Conservation (phyloP, 2,797 vertebrate genomes). For the Coendou prehensilis region DNA sequence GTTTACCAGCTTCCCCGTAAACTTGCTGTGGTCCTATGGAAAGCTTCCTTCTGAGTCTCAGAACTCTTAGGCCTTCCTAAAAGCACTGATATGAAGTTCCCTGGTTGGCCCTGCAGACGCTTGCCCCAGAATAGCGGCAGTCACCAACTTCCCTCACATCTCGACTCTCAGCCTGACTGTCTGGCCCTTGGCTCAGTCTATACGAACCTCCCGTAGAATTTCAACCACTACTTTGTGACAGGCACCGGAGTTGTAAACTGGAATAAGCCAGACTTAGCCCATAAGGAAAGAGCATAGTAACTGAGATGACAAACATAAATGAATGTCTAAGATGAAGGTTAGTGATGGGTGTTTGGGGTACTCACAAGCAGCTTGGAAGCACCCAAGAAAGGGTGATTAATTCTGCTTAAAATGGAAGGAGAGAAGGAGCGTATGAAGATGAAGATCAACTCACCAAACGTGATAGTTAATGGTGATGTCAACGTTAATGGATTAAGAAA, state of each 20-base stretch:
- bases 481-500: background rate
- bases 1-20: background rate
- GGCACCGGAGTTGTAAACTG: background rate
- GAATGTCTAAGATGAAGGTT: background rate
- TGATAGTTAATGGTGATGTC: background rate
- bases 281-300: background rate
- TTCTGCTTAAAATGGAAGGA: background rate
- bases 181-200: background rate
- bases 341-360: background rate
- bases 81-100: background rate
- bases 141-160: background rate
- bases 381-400: background rate
- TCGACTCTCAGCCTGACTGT: background rate
- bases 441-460: background rate
- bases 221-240: background rate
- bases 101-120: background rate
- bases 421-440: background rate
- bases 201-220: background rate
- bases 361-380: background rate
- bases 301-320: background rate
- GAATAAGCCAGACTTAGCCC: background rate
- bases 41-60: background rate
- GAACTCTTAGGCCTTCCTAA: background rate
- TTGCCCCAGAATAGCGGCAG: background rate
- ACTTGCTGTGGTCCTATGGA: background rate